Evolutionary conservation across 2,797 vertebrate genomes (phyloP), one percentile per base, ranked within the genome.

Genomic region (Oryzias sinensis): DNA sequence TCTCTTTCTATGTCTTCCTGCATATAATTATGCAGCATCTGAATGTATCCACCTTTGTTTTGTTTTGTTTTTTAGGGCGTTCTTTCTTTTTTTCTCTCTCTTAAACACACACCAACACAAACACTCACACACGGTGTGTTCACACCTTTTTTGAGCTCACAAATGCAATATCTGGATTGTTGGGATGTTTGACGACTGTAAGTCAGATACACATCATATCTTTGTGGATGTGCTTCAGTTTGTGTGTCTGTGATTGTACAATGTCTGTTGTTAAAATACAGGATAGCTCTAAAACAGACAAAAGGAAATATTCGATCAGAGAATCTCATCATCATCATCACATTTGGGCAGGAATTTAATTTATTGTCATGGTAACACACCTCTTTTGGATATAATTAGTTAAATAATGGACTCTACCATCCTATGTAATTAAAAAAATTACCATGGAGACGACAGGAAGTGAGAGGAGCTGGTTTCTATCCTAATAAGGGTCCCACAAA

Each of bases 281-380:
- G 56, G 14, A 50, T 70, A 67, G 62, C 54, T 45, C 55, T 46
- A 50, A 65, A 68, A 45, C 24, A 11, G 5, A 4, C 17, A 46
- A 46, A 46, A 46, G 17, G 16, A 5, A 17, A 46, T 2, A 4
- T 6, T 46, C 8, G 5, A 11, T 20, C 62, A 70, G 53, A 72
- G 27, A 55, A 33, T 45, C 46, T 52, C 50, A 52, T 65, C 43
- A 15, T 41, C 1, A 33, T 7, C 2, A 2, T 56, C 56, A 48
- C 61, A n/a, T 55, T 33, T 9, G 9, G 29, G 27, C 62, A 64
- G 70, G 73, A 75, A 70, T 63, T 75, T 62, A 77, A 79, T 81
- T 74, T 72, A 70, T 76, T 29, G 29, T 65, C 41, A 2, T 62
- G 64, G 77, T 37, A 53, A 77, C 1, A 22, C 20, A 20, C 41